Evolutionary conservation across 2,888 invertebrate species (phyloP), one percentile per base, ranked within the genome.

Genomic region (Gastrophysa polygoni): DNA sequence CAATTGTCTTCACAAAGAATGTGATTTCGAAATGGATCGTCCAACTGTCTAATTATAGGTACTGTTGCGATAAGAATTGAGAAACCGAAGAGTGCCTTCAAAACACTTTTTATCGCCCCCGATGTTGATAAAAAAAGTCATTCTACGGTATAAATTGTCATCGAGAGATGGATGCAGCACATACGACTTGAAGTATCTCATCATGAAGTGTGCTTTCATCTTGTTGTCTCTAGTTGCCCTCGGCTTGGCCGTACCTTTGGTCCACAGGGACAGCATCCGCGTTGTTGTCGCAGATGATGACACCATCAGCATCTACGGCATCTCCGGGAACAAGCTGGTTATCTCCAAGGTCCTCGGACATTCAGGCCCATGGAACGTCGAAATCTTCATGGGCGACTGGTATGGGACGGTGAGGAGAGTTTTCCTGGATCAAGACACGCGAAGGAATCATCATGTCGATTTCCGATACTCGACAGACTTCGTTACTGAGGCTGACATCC

Each of bases 231-330:
- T 71, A 21, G 54, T 66, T 8, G 67, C 59, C 11, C 64, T 60
- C 47, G 60, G 55, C 55, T 67, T 57, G 44, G 67, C 62, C 20
- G 38, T 60, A 55, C 65, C 61, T 38, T 11, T 56, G 14, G 28
- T 17, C 10, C 29, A 47, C 14, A 46, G 50, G n/a, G 52, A 61
- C 7, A 57, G 59, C n/a, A 68, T 61, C 48, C 66, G 57, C 49
- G 62, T 73, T 17, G 57, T 59, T 38, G 59, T 73, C 52, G 61
- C 63, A 61, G 69, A 69, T 10, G 72, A 73, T 60, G 71, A 71
- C 11, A 71, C 65, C 48, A 69, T 74, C 56, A 50, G 67, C 28
- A 69, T 74, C 47, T 59, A 49, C 11, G 60, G 57, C 1, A 57
- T 56, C 7, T 57, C 54, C 34, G 73, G 72, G 8, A 70, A 64